Evolutionary conservation across 2,113 vertebrate genomes (phyloP).

Genomic region (Osmerus eperlanus): DNA sequence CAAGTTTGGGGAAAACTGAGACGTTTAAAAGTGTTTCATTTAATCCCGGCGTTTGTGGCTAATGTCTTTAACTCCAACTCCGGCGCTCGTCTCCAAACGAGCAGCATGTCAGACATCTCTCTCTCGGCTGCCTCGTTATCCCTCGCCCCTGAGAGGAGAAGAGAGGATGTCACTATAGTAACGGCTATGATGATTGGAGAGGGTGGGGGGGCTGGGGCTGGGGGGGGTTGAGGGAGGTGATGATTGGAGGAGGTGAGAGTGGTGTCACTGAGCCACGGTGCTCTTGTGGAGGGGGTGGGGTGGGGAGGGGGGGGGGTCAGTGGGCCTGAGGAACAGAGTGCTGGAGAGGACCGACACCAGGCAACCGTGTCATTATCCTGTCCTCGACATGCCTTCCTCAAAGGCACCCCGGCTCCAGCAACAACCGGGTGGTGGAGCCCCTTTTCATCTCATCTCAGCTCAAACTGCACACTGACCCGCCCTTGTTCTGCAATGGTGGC

Average conservation of each 20-base stretch:
- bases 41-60: neutral
- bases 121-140: neutral
- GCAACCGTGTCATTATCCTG: too few relatives aligned
- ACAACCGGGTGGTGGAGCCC: too few relatives aligned
- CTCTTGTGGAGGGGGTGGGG: too few relatives aligned
- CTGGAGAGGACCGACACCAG: too few relatives aligned
- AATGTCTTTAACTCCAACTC: neutral
- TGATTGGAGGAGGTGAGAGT: conserved; percentile 7
- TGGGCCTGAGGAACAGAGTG: too few relatives aligned
- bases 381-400: too few relatives aligned
- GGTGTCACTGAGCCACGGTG: neutral
- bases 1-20: neutral
- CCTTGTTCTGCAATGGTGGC: too few relatives aligned
- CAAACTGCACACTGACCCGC: too few relatives aligned
- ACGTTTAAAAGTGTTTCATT: neutral
- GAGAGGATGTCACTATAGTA: neutral
- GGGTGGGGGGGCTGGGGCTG: neutral
- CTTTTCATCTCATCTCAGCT: too few relatives aligned
- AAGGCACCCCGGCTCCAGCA: too few relatives aligned
- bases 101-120: neutral
- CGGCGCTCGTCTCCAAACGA: neutral
- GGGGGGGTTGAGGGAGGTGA: neutral
- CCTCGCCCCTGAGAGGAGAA: neutral
- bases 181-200: conserved; percentile 2
- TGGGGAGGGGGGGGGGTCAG: too few relatives aligned